These are phyloP conservation scores for Molossus molossus DNA, from an alignment of 2,797 vertebrate genomes.

Conservation along the genomic window DNA sequence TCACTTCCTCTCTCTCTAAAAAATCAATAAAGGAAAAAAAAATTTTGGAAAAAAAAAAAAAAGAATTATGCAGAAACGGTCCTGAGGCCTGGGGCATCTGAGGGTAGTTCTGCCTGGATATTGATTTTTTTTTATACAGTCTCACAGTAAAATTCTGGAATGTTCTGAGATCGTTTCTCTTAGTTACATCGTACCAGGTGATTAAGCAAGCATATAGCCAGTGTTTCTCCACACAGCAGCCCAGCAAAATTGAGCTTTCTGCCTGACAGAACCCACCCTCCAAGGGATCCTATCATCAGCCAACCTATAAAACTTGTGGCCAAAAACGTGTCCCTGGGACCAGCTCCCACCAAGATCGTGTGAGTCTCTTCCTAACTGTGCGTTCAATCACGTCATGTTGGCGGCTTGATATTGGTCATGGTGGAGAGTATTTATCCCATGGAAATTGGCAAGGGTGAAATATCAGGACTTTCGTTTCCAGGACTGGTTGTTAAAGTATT, in stretches of 20 bases:
- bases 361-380: background rate
- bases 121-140: background rate
- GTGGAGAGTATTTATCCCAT: background rate
- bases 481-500: background rate
- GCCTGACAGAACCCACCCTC: background rate
- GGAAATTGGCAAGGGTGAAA: background rate
- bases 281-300: background rate
- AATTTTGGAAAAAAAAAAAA: too few species aligned
- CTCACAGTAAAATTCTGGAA: background rate
- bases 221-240: background rate
- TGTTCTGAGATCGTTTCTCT: background rate
- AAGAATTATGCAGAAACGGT: background rate
- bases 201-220: background rate
- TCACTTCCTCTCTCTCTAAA: too few species aligned
- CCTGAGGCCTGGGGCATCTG: background rate
- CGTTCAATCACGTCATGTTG: background rate
- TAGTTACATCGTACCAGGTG: background rate
- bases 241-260: background rate
- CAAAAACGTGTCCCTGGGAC: fast-evolving
- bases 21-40: too few species aligned
- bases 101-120: background rate
- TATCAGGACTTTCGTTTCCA: background rate
- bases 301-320: background rate
- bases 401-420: background rate
- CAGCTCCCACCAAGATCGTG: background rate